A percentile compares a stretch with the other conserved stretches of the same genome.
These are phyloP conservation scores for Chaetodon trifascialis DNA, from an alignment of 2,113 vertebrate genomes.

Conservation along the genomic window DNA sequence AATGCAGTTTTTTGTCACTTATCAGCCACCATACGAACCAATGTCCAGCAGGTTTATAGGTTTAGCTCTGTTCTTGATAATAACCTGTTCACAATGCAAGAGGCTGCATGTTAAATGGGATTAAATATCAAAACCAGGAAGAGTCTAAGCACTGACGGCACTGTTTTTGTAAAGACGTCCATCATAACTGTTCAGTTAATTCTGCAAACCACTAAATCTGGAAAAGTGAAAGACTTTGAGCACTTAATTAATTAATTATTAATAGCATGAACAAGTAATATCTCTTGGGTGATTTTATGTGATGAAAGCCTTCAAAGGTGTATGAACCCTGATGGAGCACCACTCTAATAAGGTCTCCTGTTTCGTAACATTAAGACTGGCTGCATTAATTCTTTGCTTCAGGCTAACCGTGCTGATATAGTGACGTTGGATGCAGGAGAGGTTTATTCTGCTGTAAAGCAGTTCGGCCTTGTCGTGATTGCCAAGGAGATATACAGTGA, in stretches of 20 bases:
- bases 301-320: background rate
- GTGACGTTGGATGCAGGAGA: constrained; percentile 91
- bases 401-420: constrained; percentile 91
- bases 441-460: constrained; percentile 91
- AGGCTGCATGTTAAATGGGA: background rate
- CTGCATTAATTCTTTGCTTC: constrained; percentile 22
- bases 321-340: background rate
- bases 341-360: background rate
- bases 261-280: background rate
- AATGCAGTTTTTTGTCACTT: too few species aligned
- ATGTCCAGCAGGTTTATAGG: background rate
- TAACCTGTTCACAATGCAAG: background rate
- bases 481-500: constrained; percentile 91
- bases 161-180: background rate
- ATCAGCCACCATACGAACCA: rapidly evolving
- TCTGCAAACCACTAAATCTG: too few species aligned
- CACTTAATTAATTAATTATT: too few species aligned
- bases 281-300: background rate
- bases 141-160: background rate
- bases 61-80: background rate
- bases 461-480: constrained; percentile 86
- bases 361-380: background rate
- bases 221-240: too few species aligned
- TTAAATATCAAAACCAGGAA: background rate
- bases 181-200: too few species aligned